phyloP scores from a whole-genome alignment of 2,797 vertebrate species.

The Sphenodon punctatus region DNA sequence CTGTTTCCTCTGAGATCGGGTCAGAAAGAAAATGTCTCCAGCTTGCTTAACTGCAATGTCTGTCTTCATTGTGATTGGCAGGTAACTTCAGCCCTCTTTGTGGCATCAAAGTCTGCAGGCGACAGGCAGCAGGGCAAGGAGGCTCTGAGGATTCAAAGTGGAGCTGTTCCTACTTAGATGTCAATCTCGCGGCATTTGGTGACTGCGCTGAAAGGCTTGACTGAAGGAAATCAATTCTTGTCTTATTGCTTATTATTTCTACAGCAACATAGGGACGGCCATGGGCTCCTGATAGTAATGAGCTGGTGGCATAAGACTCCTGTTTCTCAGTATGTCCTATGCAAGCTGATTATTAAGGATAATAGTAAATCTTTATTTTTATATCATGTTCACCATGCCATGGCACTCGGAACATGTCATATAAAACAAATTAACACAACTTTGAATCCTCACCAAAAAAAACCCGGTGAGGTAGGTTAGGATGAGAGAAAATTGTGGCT shows the following conservation, averaged over 20 bases:
- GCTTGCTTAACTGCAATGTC: conserved; percentile 47
- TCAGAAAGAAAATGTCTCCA: conserved; percentile 41
- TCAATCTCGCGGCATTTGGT: conserved; percentile 54
- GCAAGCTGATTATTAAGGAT: no score
- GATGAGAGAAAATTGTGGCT: no score
- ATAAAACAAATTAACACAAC: no score
- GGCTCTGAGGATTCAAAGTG: conserved; percentile 56
- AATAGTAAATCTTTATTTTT: no score
- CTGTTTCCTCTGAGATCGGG: conserved; percentile 3
- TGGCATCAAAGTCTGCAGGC: conserved; percentile 45
- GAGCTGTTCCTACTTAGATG: conserved; percentile 58
- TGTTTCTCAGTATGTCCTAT: rapidly evolving
- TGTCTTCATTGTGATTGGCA: conserved; percentile 48
- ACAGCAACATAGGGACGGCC: background rate
- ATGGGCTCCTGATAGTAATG: background rate
- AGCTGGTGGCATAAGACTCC: background rate
- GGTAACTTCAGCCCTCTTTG: conserved; percentile 46
- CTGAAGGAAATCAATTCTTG: conserved; percentile 59
- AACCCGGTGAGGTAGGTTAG: no score
- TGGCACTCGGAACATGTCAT: no score
- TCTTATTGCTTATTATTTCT: conserved; percentile 26
- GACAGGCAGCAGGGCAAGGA: conserved; percentile 46
- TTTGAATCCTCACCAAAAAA: no score
- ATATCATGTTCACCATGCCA: no score
- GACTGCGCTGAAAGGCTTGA: conserved; percentile 51